Evolutionary conservation across 2,888 invertebrate genomes (phyloP).

Genomic region (Hermodice carunculata): DNA sequence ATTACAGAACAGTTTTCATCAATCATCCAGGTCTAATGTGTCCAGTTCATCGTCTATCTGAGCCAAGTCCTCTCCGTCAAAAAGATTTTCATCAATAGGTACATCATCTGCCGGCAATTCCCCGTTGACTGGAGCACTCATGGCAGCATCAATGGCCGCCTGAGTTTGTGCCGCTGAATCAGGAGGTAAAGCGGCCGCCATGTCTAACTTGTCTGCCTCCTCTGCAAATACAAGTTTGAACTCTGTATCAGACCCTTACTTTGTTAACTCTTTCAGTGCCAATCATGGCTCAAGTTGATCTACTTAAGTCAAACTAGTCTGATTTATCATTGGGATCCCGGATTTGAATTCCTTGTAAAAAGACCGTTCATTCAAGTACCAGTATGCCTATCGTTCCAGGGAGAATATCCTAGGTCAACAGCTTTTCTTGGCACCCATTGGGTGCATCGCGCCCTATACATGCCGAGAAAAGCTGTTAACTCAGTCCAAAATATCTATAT

Average conservation of each 20-base stretch:
- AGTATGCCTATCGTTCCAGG: too few relatives aligned
- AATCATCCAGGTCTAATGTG: constrained; percentile 33
- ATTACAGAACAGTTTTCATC: not conserved
- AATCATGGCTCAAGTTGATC: too few relatives aligned
- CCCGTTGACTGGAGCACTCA: constrained; percentile 40
- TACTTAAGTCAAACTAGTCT: too few relatives aligned
- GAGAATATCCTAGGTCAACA: too few relatives aligned
- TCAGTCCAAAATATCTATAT: not conserved
- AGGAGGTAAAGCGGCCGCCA: constrained; percentile 51
- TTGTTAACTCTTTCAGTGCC: too few relatives aligned
- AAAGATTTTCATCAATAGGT: constrained; percentile 68
- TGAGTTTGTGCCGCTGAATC: constrained; percentile 43
- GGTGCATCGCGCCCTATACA: too few relatives aligned
- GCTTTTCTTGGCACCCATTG: too few relatives aligned
- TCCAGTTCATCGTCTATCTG: constrained; percentile 67
- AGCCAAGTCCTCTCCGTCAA: constrained; percentile 68
- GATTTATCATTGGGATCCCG: too few relatives aligned
- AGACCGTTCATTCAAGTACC: too few relatives aligned
- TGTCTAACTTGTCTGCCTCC: constrained; percentile 55
- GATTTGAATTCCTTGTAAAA: too few relatives aligned
- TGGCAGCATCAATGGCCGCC: constrained; percentile 55
- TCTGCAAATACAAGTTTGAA: too few relatives aligned
- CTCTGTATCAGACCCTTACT: not conserved
- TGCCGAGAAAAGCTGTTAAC: too few relatives aligned
- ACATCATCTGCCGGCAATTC: constrained; percentile 51